phyloP scores from a whole-genome alignment of 2,888 invertebrate genomes.

The Parnassius orleans region DNA sequence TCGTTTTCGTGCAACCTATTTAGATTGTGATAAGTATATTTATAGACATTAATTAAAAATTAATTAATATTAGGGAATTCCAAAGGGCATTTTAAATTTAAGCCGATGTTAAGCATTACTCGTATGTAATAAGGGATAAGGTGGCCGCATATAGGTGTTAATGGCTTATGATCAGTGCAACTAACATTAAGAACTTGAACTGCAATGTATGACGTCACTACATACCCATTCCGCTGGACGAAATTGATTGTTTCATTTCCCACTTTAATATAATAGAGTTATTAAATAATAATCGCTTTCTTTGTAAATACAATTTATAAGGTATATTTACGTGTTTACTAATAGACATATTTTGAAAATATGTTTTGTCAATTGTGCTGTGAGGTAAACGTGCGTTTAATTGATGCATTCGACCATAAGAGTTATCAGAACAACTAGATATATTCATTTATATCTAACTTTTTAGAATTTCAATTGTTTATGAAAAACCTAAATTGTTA shows the following conservation, averaged over 20 bases:
- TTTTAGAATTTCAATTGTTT: no score
- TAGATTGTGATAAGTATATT: slow-evolving; percentile 9
- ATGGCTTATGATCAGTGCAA: background rate
- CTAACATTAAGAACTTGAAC: background rate
- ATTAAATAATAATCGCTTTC: slow-evolving; percentile 64
- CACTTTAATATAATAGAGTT: slow-evolving; percentile 50
- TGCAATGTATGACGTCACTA: slow-evolving; percentile 2
- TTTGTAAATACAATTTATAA: slow-evolving; percentile 78
- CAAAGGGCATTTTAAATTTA: slow-evolving; percentile 25
- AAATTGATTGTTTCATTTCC: slow-evolving; percentile 47
- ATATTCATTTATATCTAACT: background rate
- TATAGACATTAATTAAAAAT: slow-evolving; percentile 7
- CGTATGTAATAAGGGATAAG: background rate
- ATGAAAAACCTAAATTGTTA: no score
- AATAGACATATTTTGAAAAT: slow-evolving; percentile 79
- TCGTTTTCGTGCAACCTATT: background rate
- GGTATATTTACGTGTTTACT: slow-evolving; percentile 77
- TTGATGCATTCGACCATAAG: slow-evolving; percentile 48
- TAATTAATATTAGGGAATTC: slow-evolving; percentile 16
- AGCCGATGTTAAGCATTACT: slow-evolving; percentile 2
- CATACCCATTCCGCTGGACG: slow-evolving; percentile 16
- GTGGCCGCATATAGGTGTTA: background rate
- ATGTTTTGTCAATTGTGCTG: slow-evolving; percentile 81
- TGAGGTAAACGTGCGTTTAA: slow-evolving; percentile 59
- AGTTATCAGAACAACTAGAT: slow-evolving; percentile 12